Percentiles rank a stretch among this genome's conserved stretches.
Evolutionary conservation across 2,888 invertebrate species (phyloP).

Genomic region (Acronicta alni): DNA sequence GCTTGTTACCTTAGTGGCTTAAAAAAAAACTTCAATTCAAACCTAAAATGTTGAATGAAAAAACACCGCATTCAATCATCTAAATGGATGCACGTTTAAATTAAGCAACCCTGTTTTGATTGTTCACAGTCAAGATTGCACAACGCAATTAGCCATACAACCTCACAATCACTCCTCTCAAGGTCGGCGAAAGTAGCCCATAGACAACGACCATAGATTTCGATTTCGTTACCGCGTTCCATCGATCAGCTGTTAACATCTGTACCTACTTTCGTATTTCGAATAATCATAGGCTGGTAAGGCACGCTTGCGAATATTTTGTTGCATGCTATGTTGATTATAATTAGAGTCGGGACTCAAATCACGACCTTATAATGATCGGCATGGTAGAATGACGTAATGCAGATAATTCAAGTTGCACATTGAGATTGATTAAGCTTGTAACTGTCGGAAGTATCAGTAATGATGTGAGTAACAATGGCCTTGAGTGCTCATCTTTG

Average conservation of each 20-base stretch:
- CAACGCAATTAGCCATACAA: slow-evolving; percentile 74
- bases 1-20: no score
- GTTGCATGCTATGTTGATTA: slow-evolving; percentile 27
- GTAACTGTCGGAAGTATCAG: slow-evolving; percentile 33
- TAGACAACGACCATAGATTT: slow-evolving; percentile 53
- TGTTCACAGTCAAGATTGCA: slow-evolving; percentile 70
- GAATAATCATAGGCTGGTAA: slow-evolving; percentile 22
- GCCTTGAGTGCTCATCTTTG: slow-evolving; percentile 4
- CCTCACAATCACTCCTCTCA: slow-evolving; percentile 68
- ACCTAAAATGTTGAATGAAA: no score
- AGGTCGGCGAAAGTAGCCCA: slow-evolving; percentile 76
- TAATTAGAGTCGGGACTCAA: slow-evolving; percentile 36
- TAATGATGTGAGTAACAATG: not conserved
- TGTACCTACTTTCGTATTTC: slow-evolving; percentile 27
- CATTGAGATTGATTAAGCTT: slow-evolving; percentile 21
- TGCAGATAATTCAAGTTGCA: slow-evolving; percentile 21
- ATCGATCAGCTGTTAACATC: slow-evolving; percentile 30
- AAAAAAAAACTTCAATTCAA: no score
- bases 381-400: slow-evolving; percentile 22
- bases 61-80: slow-evolving; percentile 18
- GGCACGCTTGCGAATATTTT: slow-evolving; percentile 34
- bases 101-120: slow-evolving; percentile 74
- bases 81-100: slow-evolving; percentile 46
- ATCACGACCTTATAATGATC: slow-evolving; percentile 40
- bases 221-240: slow-evolving; percentile 65